A percentile compares a stretch with the other conserved stretches of the same genome.
Evolutionary conservation across 2,888 invertebrate species (phyloP).

Genomic region (Patella ulyssiponensis): DNA sequence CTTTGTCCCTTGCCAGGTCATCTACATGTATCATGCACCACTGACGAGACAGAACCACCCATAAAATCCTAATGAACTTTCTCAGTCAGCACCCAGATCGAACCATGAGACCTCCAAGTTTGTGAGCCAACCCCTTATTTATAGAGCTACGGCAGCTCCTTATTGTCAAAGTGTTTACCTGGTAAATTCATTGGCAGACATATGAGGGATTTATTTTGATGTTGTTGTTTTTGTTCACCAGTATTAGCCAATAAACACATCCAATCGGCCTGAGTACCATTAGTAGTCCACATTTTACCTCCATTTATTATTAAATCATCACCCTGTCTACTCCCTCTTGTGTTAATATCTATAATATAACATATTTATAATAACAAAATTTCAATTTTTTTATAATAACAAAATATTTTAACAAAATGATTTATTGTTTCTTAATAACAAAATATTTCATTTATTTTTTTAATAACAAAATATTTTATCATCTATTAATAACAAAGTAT

Average conservation of each 20-base stretch:
- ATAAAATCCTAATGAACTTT: too few relatives aligned
- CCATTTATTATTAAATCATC: conserved; percentile 75
- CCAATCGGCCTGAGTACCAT: conserved; percentile 76
- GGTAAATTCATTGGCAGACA: conserved; percentile 74
- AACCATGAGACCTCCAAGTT: background rate
- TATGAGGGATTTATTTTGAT: conserved; percentile 76
- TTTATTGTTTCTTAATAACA: too few relatives aligned
- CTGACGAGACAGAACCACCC: too few relatives aligned
- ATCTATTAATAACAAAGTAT: too few relatives aligned
- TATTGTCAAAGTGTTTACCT: conserved; percentile 57
- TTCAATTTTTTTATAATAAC: too few relatives aligned
- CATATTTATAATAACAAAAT: too few relatives aligned
- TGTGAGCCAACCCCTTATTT: background rate
- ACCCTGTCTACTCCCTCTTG: conserved; percentile 72
- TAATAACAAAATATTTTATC: too few relatives aligned
- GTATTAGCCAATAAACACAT: conserved; percentile 76
- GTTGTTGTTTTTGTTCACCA: conserved; percentile 66
- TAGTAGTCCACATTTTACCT: conserved; percentile 77
- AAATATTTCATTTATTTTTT: too few relatives aligned
- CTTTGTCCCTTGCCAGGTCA: too few relatives aligned
- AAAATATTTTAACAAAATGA: too few relatives aligned
- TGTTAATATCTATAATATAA: conserved; percentile 71
- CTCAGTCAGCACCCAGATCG: too few relatives aligned
- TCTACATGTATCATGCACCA: too few relatives aligned
- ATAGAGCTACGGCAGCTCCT: background rate